Evolutionary conservation across 2,113 vertebrate genomes (phyloP).

Genomic region (Agelaius phoeniceus): DNA sequence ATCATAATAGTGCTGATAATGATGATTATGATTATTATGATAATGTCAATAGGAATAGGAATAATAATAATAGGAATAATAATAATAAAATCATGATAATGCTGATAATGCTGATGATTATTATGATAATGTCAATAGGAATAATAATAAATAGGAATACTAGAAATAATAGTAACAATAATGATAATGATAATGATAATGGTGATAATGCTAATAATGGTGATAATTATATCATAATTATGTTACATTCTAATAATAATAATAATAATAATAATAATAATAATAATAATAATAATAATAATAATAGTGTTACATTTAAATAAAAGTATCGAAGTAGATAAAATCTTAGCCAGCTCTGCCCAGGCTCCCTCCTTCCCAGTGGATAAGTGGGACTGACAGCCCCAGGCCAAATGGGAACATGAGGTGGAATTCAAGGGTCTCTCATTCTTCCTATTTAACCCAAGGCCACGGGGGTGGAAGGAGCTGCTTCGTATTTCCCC

Average conservation of each 20-base stretch:
- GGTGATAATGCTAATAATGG: neutral
- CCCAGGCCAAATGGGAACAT: neutral
- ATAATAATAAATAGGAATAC: neutral
- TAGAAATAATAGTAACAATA: neutral
- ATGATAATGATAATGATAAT: too few species aligned
- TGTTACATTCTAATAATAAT: too few species aligned
- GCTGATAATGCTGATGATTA: too few species aligned
- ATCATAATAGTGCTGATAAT: too few species aligned
- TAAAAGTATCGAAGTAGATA: rapidly evolving
- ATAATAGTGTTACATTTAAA: neutral
- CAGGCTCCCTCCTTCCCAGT: neutral
- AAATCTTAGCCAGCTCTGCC: neutral
- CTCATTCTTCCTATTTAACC: rapidly evolving
- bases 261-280: neutral
- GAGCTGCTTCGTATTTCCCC: rapidly evolving
- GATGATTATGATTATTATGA: too few species aligned
- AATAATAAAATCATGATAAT: too few species aligned
- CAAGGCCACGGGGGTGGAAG: neutral
- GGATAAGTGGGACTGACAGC: rapidly evolving
- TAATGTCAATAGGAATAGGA: neutral
- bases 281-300: neutral
- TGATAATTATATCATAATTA: too few species aligned
- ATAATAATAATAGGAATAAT: too few species aligned
- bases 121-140: neutral
- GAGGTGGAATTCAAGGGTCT: neutral